A percentile compares a stretch with the other conserved stretches of the same genome.
Conservation (phyloP, 2,797 vertebrate species). For the Ctenopoma kingsleyae region DNA sequence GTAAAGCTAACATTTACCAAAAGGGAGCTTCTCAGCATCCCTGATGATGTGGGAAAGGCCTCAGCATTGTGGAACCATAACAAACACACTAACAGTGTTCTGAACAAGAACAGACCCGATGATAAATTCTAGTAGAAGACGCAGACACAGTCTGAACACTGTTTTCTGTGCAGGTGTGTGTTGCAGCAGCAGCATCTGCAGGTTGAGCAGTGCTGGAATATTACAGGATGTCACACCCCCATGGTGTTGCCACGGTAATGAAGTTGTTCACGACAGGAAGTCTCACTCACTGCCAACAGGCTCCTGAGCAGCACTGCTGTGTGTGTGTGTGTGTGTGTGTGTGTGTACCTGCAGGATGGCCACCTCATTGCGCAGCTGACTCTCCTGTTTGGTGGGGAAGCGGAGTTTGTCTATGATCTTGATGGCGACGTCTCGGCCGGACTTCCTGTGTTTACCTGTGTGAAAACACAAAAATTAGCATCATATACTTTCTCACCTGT, state of each 20-base stretch:
- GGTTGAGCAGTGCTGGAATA: constrained; percentile 46
- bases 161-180: constrained; percentile 17
- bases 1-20: neutral
- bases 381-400: constrained; percentile 98
- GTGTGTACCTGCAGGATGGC: constrained; percentile 94
- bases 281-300: constrained; percentile 43
- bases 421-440: constrained; percentile 96
- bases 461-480: neutral
- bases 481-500: neutral
- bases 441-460: constrained; percentile 96
- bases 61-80: no score
- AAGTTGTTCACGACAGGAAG: constrained; percentile 56
- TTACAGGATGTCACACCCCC: constrained; percentile 70
- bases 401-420: constrained; percentile 98
- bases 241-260: constrained; percentile 68
- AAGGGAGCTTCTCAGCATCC: no score
- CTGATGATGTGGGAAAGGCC: no score
- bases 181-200: constrained; percentile 25
- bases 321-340: constrained; percentile 20
- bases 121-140: no score
- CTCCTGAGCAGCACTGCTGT: constrained; percentile 16
- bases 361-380: constrained; percentile 97
- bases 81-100: no score
- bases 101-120: no score
- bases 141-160: neutral